phyloP scores from a whole-genome alignment of 1,140 invertebrate genomes.

The Drosophila ohnishii region DNA sequence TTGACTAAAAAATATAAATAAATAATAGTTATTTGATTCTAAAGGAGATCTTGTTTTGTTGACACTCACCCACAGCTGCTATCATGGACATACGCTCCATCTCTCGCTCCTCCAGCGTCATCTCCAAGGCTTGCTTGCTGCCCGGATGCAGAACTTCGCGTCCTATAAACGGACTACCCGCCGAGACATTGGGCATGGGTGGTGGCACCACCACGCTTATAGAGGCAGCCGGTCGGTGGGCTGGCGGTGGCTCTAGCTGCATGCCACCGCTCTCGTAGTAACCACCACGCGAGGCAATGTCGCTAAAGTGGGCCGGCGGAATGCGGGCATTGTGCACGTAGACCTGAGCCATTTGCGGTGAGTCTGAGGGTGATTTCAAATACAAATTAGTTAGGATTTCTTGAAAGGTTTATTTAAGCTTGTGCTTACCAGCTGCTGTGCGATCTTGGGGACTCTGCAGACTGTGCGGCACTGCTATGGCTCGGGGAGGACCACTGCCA shows the following conservation, averaged over 20 bases:
- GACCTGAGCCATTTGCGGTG: conserved; percentile 89
- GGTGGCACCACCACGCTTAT: conserved; percentile 83
- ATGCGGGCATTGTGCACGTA: conserved; percentile 85
- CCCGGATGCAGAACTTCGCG: conserved; percentile 75
- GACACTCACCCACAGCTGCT: conserved; percentile 62
- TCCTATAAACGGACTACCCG: conserved; percentile 85
- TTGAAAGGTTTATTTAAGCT: rapidly evolving
- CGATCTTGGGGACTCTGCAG: conserved; percentile 89
- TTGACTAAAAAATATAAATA: conserved; percentile 35
- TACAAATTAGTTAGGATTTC: neutral
- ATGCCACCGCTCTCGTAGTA: conserved; percentile 63
- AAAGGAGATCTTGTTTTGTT: neutral
- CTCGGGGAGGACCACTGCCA: conserved; percentile 78
- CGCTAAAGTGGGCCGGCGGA: conserved; percentile 82
- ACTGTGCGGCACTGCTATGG: conserved; percentile 84
- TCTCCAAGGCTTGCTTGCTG: conserved; percentile 66
- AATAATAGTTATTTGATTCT: neutral
- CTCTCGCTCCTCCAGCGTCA: conserved; percentile 73
- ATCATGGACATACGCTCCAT: conserved; percentile 66
- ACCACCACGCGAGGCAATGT: conserved; percentile 72
- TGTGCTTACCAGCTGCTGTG: conserved; percentile 87
- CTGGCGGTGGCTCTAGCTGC: conserved; percentile 86
- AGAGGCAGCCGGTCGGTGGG: conserved; percentile 84
- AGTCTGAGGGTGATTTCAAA: conserved; percentile 83
- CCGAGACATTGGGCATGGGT: conserved; percentile 63